Percentiles rank a stretch among this genome's conserved stretches.
These are phyloP conservation scores for Drosophila gunungcola DNA, from an alignment of 1,140 invertebrate species.

Conservation along the genomic window DNA sequence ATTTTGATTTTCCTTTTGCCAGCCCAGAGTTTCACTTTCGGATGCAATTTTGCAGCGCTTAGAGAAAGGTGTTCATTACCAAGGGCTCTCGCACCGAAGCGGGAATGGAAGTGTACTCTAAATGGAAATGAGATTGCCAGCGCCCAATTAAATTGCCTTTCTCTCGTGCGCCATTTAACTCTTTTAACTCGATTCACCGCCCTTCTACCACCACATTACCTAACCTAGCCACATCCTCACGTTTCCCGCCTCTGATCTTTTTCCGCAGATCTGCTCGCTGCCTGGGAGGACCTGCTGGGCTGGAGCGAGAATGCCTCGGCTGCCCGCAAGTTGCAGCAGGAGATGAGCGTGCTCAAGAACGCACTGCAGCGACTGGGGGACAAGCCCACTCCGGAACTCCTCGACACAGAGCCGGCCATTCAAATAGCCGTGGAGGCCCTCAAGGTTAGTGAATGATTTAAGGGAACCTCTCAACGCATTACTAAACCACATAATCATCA, in stretches of 20 bases:
- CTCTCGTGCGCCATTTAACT: conserved; percentile 33
- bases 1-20: conserved; percentile 32
- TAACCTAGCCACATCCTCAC: conserved; percentile 23
- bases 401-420: conserved; percentile 83
- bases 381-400: conserved; percentile 62
- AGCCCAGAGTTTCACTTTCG: conserved; percentile 62
- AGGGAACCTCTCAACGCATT: no score
- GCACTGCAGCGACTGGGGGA: conserved; percentile 70
- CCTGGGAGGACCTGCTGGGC: conserved; percentile 80
- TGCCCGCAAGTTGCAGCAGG: conserved; percentile 80
- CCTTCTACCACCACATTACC: neutral
- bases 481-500: conserved; percentile 7
- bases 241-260: conserved; percentile 8
- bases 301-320: conserved; percentile 84
- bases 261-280: conserved; percentile 76
- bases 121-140: conserved; percentile 34
- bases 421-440: conserved; percentile 79
- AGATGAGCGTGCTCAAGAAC: conserved; percentile 79
- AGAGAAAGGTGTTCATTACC: conserved; percentile 60
- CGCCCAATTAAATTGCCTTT: conserved; percentile 62
- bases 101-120: conserved; percentile 8
- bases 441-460: conserved; percentile 56
- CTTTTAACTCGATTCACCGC: conserved; percentile 11
- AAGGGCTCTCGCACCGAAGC: conserved; percentile 38
- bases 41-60: conserved; percentile 16